Evolutionary conservation across 2,797 vertebrate genomes (phyloP), one percentile per base, ranked within the genome.

Genomic region (Malacoraja senta): DNA sequence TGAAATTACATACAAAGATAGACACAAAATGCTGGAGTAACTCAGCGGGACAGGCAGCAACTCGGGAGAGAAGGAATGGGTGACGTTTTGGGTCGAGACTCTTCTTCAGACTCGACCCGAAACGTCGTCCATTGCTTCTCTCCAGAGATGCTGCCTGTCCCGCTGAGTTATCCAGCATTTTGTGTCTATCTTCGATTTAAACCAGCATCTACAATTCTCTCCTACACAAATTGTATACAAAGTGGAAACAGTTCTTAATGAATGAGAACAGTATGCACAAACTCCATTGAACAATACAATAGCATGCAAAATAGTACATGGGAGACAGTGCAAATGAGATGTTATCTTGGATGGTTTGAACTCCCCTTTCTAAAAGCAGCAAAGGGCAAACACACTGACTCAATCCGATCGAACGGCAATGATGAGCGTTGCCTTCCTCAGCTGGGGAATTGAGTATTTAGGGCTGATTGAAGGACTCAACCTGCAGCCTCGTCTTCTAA

Each of bases 401-500:
- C 38, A 92, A 92, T 53, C 24, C 53, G 68, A 92, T 92, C 15
- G 90, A 76, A 92, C 8, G 26, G 26, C 76, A 76, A 76, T 76
- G 76, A 76, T 92, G 88, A 72, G 71, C 68, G 38, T 21, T 86
- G 6, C n/a, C 84, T 65, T 88, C 15, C n/a, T 32, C 84, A 53
- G 38, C 35, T 92, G 90, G 90, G 71, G 72, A 92, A 53, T 92
- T 92, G 90, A 91, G 24, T 24, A 91, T 91, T 26, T 24, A 3
- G 72, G 68, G 35, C 65, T 91, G 90, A 91, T 91, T 72, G 90
- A 92, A 92, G 90, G 26, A 76, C 71, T 76, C 71, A 92, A 53
- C 90, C 90, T 58, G 26, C 12, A 12, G 38, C 24, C 90, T 92
- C 76, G 24, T 74, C 68, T 92, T 74, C 76, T 92, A 92, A 92